Conservation (phyloP, 53 echinoderm and acorn worm genomes). For the Holothuria scabra region DNA sequence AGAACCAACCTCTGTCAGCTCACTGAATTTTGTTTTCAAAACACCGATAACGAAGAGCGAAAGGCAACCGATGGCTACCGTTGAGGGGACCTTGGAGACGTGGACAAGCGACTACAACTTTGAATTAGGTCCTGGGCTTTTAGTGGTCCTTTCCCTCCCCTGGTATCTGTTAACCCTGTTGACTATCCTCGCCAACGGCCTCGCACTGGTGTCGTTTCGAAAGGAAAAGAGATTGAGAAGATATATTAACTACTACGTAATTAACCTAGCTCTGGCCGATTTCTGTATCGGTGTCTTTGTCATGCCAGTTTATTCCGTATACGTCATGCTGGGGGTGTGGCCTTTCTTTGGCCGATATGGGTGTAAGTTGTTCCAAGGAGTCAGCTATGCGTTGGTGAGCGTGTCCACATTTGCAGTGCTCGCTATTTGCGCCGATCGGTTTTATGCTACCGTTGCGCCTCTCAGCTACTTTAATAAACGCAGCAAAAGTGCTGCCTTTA, state of each 20-base stretch:
- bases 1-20: too few relatives aligned
- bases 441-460: slow-evolving; percentile 36
- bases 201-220: not conserved
- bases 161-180: slow-evolving; percentile 4
- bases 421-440: slow-evolving; percentile 53
- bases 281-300: slow-evolving; percentile 30
- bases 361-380: slow-evolving; percentile 33
- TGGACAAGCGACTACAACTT: too few relatives aligned
- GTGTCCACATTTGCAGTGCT: slow-evolving; percentile 36
- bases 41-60: too few relatives aligned
- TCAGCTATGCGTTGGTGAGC: slow-evolving; percentile 24
- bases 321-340: not conserved
- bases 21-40: too few relatives aligned
- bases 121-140: too few relatives aligned
- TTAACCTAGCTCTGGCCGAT: slow-evolving; percentile 51
- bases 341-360: slow-evolving; percentile 19
- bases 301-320: slow-evolving; percentile 34
- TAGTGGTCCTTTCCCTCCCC: too few relatives aligned
- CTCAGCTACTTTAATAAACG: slow-evolving; percentile 36
- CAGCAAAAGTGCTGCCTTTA: slow-evolving; percentile 6
- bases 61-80: too few relatives aligned
- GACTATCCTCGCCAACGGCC: slow-evolving; percentile 15
- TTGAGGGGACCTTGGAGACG: too few relatives aligned
- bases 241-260: slow-evolving; percentile 35
- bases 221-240: slow-evolving; percentile 38